These are phyloP conservation scores for Drosophila incognita DNA, from an alignment of 2,888 invertebrate species.

Conservation along the genomic window DNA sequence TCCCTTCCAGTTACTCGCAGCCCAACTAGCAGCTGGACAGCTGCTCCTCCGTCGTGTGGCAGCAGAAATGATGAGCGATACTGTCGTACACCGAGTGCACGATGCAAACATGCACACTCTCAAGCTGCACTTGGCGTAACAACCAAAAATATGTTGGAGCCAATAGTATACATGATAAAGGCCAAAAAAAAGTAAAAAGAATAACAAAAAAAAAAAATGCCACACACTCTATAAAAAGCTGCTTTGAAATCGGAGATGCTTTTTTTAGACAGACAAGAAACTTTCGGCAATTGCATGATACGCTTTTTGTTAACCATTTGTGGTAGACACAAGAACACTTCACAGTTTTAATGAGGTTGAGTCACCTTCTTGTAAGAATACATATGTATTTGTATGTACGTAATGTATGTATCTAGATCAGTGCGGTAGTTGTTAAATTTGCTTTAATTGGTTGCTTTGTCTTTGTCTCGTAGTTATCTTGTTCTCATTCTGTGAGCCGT, in stretches of 20 bases:
- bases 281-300: not conserved
- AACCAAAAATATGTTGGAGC: not conserved
- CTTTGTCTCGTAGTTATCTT: conserved; percentile 4
- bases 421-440: conserved; percentile 14
- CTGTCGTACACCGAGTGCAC: not conserved
- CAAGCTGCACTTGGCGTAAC: not conserved
- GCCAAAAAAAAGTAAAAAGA: not conserved
- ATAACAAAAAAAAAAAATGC: not conserved
- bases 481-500: conserved; percentile 4
- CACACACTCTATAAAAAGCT: not conserved
- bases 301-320: not conserved
- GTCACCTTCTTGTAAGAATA: not conserved
- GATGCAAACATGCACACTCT: not conserved
- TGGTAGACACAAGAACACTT: not conserved
- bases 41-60: not conserved
- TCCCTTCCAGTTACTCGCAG: not conserved
- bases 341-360: not conserved
- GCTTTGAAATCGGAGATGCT: conserved; percentile 1
- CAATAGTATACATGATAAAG: not conserved
- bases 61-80: not conserved
- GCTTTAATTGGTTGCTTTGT: conserved; percentile 31
- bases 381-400: not conserved
- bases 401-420: conserved; percentile 4
- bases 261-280: not conserved
- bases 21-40: not conserved